phyloP scores from a whole-genome alignment of 2,888 invertebrate species.

The Bugula neritina region DNA sequence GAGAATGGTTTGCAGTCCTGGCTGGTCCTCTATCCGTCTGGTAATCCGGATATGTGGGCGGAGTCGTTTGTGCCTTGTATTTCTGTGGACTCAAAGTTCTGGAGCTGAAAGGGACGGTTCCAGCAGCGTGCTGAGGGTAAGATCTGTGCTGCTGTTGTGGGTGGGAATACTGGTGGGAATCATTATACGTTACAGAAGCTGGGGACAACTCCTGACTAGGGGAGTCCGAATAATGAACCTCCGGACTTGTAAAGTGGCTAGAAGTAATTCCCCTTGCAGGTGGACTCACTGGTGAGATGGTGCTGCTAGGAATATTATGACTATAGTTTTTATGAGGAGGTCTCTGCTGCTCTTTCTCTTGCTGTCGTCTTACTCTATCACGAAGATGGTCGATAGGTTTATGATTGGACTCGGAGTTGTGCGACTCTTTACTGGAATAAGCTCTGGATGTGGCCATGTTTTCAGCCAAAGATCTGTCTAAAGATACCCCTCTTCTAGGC shows the following conservation, averaged over 20 bases:
- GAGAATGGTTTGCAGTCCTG: background rate
- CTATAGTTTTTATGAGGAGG: background rate
- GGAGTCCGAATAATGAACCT: background rate
- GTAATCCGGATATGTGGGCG: background rate
- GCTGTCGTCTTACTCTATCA: background rate
- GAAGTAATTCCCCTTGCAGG: background rate
- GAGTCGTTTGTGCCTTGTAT: background rate
- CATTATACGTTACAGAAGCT: background rate
- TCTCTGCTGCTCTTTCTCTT: background rate
- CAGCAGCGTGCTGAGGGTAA: background rate
- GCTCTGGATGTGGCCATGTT: background rate
- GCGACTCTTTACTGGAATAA: background rate
- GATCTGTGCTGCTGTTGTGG: background rate
- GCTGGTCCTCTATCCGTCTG: background rate
- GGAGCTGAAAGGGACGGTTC: background rate
- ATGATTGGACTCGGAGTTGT: background rate
- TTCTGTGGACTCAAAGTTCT: background rate
- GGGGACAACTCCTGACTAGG: background rate
- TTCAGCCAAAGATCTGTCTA: background rate
- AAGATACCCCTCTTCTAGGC: background rate
- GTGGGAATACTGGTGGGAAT: background rate
- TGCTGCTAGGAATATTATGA: background rate
- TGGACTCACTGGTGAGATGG: background rate
- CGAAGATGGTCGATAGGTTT: slow-evolving; percentile 12
- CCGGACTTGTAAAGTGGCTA: background rate